Evolutionary conservation across 2,888 invertebrate genomes (phyloP).

Genomic region (Antheraea assamensis): DNA sequence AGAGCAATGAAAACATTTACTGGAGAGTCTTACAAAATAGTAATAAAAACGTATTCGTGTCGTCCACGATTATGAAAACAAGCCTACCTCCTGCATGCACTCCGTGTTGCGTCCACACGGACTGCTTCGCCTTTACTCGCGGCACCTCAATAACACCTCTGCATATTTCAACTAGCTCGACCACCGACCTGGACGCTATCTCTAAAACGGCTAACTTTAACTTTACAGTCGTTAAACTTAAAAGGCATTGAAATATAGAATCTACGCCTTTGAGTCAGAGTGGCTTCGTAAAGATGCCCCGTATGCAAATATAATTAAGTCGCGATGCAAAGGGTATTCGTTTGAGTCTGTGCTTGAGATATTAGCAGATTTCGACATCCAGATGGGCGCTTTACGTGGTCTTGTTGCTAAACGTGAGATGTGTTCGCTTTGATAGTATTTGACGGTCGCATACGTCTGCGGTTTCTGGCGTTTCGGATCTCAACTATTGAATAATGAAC

Average conservation of each 20-base stretch:
- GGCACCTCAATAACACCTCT: constrained; percentile 75
- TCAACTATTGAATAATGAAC: background rate
- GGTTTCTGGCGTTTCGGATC: constrained; percentile 17
- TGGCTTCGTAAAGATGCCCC: background rate
- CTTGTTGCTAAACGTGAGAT: constrained; percentile 62
- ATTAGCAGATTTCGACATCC: constrained; percentile 68
- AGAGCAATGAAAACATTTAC: no score
- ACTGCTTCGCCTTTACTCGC: constrained; percentile 76
- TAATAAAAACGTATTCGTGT: constrained; percentile 24
- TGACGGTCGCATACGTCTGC: constrained; percentile 39
- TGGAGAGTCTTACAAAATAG: no score
- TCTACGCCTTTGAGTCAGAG: constrained; percentile 28
- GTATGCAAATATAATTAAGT: constrained; percentile 29
- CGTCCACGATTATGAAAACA: constrained; percentile 40
- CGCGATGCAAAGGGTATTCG: constrained; percentile 63
- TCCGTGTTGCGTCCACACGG: constrained; percentile 60
- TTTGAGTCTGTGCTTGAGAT: constrained; percentile 72
- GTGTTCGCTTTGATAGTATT: constrained; percentile 72
- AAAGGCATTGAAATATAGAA: constrained; percentile 30
- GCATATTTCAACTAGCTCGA: constrained; percentile 77
- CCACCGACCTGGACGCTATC: constrained; percentile 76
- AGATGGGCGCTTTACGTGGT: constrained; percentile 72
- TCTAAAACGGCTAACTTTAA: constrained; percentile 55
- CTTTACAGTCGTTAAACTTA: constrained; percentile 26
- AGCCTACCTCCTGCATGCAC: constrained; percentile 52